phyloP scores from a whole-genome alignment of 2,888 invertebrate species.

The Aproaerema taeniolella region DNA sequence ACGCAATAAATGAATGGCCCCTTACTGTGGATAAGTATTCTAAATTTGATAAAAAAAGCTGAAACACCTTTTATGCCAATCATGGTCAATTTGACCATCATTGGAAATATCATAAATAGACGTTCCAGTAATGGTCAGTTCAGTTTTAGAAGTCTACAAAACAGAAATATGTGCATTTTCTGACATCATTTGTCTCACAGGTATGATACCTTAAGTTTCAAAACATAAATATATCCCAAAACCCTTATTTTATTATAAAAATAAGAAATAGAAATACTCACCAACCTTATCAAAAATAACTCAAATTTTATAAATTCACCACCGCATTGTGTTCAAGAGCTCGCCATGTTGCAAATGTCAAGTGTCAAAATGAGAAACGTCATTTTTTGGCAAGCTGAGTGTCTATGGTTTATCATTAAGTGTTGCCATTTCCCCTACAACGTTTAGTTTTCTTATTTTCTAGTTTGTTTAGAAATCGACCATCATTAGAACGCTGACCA shows the following conservation, averaged over 20 bases:
- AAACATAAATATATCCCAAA: background rate
- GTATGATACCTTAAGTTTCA: background rate
- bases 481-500: slow-evolving; percentile 7
- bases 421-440: background rate
- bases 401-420: slow-evolving; percentile 1
- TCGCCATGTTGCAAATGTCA: slow-evolving; percentile 1
- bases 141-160: background rate
- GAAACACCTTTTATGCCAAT: background rate
- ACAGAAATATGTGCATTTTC: background rate
- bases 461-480: background rate
- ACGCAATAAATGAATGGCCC: no score
- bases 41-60: background rate
- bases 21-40: no score
- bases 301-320: background rate
- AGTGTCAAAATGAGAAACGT: background rate
- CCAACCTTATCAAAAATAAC: background rate
- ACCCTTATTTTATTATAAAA: background rate
- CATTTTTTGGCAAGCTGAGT: no score
- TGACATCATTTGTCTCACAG: background rate
- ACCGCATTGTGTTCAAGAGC: slow-evolving; percentile 1
- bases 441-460: slow-evolving; percentile 1
- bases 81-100: background rate
- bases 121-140: background rate
- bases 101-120: background rate
- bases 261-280: background rate